Evolutionary conservation across 2,797 vertebrate species (phyloP).

Genomic region (Poeciliopsis paucimaculata): DNA sequence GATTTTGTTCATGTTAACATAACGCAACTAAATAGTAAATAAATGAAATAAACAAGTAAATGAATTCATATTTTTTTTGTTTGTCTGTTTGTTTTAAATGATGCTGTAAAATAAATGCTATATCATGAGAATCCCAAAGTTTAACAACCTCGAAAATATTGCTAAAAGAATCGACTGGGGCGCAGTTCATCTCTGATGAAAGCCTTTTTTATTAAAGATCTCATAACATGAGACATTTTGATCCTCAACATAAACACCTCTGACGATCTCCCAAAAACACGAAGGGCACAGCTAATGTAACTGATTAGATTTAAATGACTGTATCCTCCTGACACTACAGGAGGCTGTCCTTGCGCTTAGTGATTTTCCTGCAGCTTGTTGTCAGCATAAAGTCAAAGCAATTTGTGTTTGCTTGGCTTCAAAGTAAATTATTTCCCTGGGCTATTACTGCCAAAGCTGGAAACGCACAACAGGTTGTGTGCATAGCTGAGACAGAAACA

Average conservation of each 20-base stretch:
- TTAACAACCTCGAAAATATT: neutral
- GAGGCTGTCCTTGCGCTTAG: slow-evolving; percentile 52
- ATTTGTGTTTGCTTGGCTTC: slow-evolving; percentile 66
- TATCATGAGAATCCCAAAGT: neutral
- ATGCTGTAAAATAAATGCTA: neutral
- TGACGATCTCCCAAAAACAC: slow-evolving; percentile 8
- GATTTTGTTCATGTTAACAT: no score
- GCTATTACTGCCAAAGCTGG: slow-evolving; percentile 36
- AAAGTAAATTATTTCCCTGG: slow-evolving; percentile 64
- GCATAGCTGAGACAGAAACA: slow-evolving; percentile 12
- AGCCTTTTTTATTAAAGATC: neutral
- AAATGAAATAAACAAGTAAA: no score
- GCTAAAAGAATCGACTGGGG: neutral
- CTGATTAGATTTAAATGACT: slow-evolving; percentile 65
- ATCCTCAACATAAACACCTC: slow-evolving; percentile 19
- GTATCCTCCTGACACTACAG: slow-evolving; percentile 54
- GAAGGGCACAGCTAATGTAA: slow-evolving; percentile 44
- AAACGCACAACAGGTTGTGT: slow-evolving; percentile 50
- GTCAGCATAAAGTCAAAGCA: slow-evolving; percentile 67
- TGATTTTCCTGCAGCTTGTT: slow-evolving; percentile 53
- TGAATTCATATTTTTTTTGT: no score
- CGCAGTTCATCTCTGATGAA: neutral
- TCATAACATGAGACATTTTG: neutral
- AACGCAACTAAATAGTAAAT: no score
- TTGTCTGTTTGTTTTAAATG: neutral